Base-by-base conservation (phyloP, 2,797 vertebrate species). In the Agapornis canus region DNA sequence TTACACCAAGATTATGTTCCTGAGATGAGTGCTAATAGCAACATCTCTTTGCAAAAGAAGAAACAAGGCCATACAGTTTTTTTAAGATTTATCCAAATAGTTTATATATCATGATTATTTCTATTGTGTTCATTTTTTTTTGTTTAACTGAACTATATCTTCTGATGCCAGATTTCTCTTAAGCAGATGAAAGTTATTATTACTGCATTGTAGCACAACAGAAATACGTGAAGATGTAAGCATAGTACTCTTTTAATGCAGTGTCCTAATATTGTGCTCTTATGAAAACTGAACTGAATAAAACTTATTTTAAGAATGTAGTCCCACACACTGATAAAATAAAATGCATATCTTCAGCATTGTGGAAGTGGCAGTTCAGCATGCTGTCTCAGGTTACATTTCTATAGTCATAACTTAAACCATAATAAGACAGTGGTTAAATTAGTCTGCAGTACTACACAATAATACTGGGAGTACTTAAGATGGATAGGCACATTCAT, bases 121-220 rank as follows among this genome's bases (percentile, higher is more conserved):
- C 48, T 75, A 13, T 75, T 8, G 40, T 78, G 56, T 42, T 92
- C 39, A 40, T 66, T 86, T 88, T 82, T 82, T 49, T 52, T 71
- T 85, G 52, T 90, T 90, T 80, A 80, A 15, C n/a, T 59, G 43
- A 90, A 73, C n/a, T 77, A 8, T 79, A 31, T 59, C 31, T 90
- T 75, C 60, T 45, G 32, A 86, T 84, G 87, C 82, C 61, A 94
- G 89, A 90, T 95, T 93, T 90, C 73, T 85, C 26, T 64, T 56
- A 91, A 89, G 84, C 81, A 90, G 57, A 26, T 90, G 75, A 70
- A 94, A 94, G 27, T 77, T 94, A 54, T 84, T 90, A 85, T 68
- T 83, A 64, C 48, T 82, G 27, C 85, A 83, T 26, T 80, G 47
- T 27, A 56, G 25, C 39, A 91, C 56, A 75, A 88, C 26, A 91